Percentiles rank a stretch among this genome's conserved stretches.
phyloP scores from a whole-genome alignment of 2,113 vertebrate genomes.

The Sorex araneus region DNA sequence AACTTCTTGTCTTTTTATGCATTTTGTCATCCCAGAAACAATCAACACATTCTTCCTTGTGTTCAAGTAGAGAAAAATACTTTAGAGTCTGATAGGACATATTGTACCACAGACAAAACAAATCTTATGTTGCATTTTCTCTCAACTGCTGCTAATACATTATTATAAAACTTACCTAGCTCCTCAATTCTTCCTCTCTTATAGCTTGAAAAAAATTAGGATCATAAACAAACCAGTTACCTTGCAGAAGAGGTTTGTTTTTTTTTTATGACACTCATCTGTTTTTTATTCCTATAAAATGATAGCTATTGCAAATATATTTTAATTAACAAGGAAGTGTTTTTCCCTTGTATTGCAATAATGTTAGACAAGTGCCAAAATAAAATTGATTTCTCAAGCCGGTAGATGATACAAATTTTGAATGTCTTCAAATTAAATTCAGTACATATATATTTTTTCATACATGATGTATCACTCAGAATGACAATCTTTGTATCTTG shows the following conservation, averaged over 20 bases:
- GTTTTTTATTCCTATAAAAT: constrained; percentile 81
- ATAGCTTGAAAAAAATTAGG: constrained; percentile 86
- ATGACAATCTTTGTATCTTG: constrained; percentile 91
- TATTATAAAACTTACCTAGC: constrained; percentile 90
- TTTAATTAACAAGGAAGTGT: constrained; percentile 73
- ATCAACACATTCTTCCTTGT: constrained; percentile 88
- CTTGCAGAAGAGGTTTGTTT: constrained; percentile 83
- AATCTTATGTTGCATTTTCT: constrained; percentile 92
- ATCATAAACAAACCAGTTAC: constrained; percentile 88
- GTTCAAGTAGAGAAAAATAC: constrained; percentile 86
- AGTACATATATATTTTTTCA: constrained; percentile 84
- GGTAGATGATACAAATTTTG: constrained; percentile 77
- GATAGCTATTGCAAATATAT: constrained; percentile 78
- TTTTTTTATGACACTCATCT: constrained; percentile 75
- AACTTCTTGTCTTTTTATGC: constrained; percentile 87
- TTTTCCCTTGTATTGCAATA: constrained; percentile 66
- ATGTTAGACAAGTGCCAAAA: constrained; percentile 77
- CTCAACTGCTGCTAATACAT: constrained; percentile 91
- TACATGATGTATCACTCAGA: constrained; percentile 89
- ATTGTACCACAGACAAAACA: constrained; percentile 92
- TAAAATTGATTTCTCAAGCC: constrained; percentile 77
- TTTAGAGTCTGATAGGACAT: constrained; percentile 88
- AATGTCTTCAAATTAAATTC: constrained; percentile 83
- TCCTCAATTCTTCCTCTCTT: constrained; percentile 89
- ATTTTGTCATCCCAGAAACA: constrained; percentile 88